Evolutionary conservation across 2,888 invertebrate species (phyloP).

Genomic region (Eilema sororculum): DNA sequence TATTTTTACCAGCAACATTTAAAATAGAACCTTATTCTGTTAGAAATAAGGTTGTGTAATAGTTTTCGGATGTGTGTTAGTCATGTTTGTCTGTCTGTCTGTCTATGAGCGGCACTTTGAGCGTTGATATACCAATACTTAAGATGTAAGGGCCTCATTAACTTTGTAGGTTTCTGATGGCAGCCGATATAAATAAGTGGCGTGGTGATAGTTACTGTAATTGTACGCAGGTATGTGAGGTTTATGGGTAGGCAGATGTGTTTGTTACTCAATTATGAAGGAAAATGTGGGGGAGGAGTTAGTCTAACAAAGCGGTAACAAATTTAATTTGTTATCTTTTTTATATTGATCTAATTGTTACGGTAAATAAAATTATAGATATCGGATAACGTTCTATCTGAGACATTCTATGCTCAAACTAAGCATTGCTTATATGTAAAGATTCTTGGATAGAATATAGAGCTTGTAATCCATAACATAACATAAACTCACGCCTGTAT

Average conservation of each 20-base stretch:
- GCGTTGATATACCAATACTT: conserved; percentile 56
- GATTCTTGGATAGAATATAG: too few relatives aligned
- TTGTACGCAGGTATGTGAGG: conserved; percentile 12
- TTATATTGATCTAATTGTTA: too few relatives aligned
- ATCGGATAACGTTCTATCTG: too few relatives aligned
- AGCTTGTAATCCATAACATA: too few relatives aligned
- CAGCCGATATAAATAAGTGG: conserved; percentile 41
- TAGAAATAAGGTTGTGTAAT: conserved; percentile 8
- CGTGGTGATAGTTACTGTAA: conserved; percentile 32
- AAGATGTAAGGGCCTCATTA: conserved; percentile 57
- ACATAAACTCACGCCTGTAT: too few relatives aligned
- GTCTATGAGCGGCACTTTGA: conserved; percentile 48
- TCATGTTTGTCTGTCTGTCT: conserved; percentile 37
- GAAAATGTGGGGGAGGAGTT: background rate
- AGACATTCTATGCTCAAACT: too few relatives aligned
- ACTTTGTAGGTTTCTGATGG: conserved; percentile 53
- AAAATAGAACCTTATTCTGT: conserved; percentile 20
- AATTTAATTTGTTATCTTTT: too few relatives aligned
- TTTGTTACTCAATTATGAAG: conserved; percentile 9
- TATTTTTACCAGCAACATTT: background rate
- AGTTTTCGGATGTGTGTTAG: background rate
- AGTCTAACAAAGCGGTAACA: background rate
- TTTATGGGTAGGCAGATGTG: conserved; percentile 7
- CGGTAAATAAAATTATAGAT: too few relatives aligned
- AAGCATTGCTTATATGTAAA: too few relatives aligned